These are phyloP conservation scores for Rhizomys pruinosus DNA, from an alignment of 2,113 vertebrate genomes.

Conservation along the genomic window DNA sequence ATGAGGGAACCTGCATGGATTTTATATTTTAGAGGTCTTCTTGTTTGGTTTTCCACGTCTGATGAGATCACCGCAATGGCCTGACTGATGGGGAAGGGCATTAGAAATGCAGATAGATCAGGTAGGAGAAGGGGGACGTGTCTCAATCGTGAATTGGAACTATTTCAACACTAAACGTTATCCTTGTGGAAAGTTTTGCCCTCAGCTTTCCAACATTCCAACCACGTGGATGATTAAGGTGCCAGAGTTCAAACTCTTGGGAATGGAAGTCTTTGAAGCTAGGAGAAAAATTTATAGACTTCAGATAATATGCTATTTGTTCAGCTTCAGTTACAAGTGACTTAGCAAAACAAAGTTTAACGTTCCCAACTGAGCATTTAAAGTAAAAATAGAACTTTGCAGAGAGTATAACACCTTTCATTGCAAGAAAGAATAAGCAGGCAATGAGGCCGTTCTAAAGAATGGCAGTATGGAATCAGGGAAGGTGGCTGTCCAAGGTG, in stretches of 20 bases:
- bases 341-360: slow-evolving; percentile 75
- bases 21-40: not conserved
- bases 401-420: slow-evolving; percentile 21
- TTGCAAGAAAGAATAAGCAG: slow-evolving; percentile 25
- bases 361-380: slow-evolving; percentile 76
- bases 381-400: slow-evolving; percentile 75
- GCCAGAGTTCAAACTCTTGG: slow-evolving; percentile 60
- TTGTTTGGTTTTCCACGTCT: not conserved
- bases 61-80: not conserved
- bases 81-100: not conserved
- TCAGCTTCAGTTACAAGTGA: slow-evolving; percentile 71
- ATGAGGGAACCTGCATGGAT: not conserved
- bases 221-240: slow-evolving; percentile 8
- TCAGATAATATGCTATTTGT: slow-evolving; percentile 63
- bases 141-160: not conserved
- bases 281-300: slow-evolving; percentile 58
- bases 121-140: not conserved
- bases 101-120: not conserved
- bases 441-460: slow-evolving; percentile 57
- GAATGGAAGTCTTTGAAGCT: slow-evolving; percentile 66
- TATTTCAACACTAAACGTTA: not conserved
- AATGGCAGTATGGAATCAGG: not conserved
- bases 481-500: slow-evolving; percentile 44
- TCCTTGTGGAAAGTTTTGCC: slow-evolving; percentile 35
- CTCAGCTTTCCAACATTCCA: not conserved